These are phyloP conservation scores for Poeciliopsis turneri DNA, from an alignment of 2,797 vertebrate genomes.

Conservation along the genomic window DNA sequence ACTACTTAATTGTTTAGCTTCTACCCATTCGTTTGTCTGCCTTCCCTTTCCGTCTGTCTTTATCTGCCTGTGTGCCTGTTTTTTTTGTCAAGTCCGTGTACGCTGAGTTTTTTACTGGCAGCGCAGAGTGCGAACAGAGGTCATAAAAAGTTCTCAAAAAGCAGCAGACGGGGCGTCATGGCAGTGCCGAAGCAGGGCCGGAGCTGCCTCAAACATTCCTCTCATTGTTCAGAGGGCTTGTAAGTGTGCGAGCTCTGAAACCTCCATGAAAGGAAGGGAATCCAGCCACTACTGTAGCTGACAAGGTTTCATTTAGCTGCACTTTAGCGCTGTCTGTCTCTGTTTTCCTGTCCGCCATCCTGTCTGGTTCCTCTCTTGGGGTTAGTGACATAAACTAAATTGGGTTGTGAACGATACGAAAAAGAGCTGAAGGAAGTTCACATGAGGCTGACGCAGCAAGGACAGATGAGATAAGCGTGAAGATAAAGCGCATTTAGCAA, in stretches of 20 bases:
- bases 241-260: constrained; percentile 75
- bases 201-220: constrained; percentile 80
- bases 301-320: constrained; percentile 49
- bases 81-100: constrained; percentile 37
- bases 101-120: constrained; percentile 42
- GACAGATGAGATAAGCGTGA: constrained; percentile 38
- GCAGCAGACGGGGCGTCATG: constrained; percentile 63
- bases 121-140: constrained; percentile 47
- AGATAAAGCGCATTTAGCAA: constrained; percentile 23
- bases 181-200: constrained; percentile 56
- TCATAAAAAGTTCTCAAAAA: constrained; percentile 78
- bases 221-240: constrained; percentile 83
- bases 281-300: constrained; percentile 71
- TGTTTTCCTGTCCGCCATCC: constrained; percentile 37
- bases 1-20: constrained; percentile 33
- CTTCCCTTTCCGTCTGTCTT: constrained; percentile 25
- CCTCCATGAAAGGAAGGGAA: constrained; percentile 82
- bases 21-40: constrained; percentile 52
- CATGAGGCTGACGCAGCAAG: constrained; percentile 22
- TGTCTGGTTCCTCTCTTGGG: constrained; percentile 38
- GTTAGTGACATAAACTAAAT: constrained; percentile 23
- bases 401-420: constrained; percentile 21
- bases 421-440: constrained; percentile 22
- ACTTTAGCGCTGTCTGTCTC: constrained; percentile 34
- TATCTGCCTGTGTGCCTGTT: constrained; percentile 26